Evolutionary conservation across 2,113 vertebrate genomes (phyloP).

Genomic region (Gobio gobio): DNA sequence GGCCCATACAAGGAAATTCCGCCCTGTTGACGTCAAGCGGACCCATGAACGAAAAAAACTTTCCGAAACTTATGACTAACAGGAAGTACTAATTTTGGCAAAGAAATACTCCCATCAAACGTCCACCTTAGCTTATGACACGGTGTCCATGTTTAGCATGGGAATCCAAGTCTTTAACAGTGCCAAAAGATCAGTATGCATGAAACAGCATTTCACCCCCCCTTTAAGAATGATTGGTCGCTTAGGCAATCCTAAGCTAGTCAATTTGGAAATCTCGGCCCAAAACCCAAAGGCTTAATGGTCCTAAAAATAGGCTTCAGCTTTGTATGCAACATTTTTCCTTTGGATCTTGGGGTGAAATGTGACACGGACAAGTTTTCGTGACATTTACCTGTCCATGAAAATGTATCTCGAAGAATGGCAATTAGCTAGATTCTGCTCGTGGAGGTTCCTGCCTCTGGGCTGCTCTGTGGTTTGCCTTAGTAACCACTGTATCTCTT

Average conservation of each 20-base stretch:
- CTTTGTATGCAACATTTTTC: background rate
- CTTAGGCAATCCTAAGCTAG: background rate
- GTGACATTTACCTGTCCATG: constrained; percentile 7
- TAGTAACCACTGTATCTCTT: constrained; percentile 38
- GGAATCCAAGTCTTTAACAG: no score
- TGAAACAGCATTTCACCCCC: no score
- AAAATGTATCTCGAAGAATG: constrained; percentile 46
- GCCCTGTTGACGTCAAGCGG: no score
- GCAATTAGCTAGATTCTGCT: constrained; percentile 51
- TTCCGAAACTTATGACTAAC: no score
- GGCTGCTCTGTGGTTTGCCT: constrained; percentile 26
- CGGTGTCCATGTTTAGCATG: no score
- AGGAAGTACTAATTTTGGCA: no score
- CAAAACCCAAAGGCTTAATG: background rate
- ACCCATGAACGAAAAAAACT: no score
- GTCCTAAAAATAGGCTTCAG: background rate
- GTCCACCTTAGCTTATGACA: no score
- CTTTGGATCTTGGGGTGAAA: background rate
- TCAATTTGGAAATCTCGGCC: background rate
- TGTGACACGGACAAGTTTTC: background rate
- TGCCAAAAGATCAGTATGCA: no score
- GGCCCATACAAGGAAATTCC: no score
- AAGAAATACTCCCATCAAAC: no score
- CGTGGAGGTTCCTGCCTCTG: constrained; percentile 39
- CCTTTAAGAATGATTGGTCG: background rate